Percentiles rank a stretch among this genome's conserved stretches.
phyloP scores from a whole-genome alignment of 2,797 vertebrate genomes.

The Picus viridis region DNA sequence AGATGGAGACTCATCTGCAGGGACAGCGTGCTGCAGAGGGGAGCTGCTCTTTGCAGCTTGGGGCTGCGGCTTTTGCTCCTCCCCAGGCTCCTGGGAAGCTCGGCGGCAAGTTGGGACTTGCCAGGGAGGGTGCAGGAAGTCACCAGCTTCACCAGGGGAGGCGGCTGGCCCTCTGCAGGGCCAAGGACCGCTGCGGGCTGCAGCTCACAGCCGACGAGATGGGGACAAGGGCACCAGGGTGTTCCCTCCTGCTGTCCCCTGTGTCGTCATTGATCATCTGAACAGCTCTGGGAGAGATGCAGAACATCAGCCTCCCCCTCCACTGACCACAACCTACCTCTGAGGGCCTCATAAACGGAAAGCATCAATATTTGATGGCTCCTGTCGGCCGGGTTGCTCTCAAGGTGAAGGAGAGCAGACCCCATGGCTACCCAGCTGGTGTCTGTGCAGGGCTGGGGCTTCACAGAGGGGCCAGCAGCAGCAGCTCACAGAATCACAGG shows the following conservation, averaged over 20 bases:
- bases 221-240: background rate
- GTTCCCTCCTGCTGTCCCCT: background rate
- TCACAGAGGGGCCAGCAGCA: accelerated
- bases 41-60: too few relatives aligned
- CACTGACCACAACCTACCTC: background rate
- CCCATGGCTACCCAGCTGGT: background rate
- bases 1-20: too few relatives aligned
- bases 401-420: background rate
- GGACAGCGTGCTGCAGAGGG: too few relatives aligned
- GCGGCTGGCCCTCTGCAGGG: too few relatives aligned
- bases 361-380: slow-evolving; percentile 24
- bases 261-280: accelerated
- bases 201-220: accelerated
- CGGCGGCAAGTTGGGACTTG: too few relatives aligned
- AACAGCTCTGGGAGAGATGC: background rate
- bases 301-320: background rate
- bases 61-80: too few relatives aligned
- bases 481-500: too few relatives aligned
- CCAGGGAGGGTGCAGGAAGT: too few relatives aligned
- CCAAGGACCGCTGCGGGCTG: background rate
- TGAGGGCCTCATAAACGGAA: background rate
- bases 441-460: accelerated
- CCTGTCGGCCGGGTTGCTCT: background rate
- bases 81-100: too few relatives aligned
- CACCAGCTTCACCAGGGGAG: too few relatives aligned